These are phyloP conservation scores for Furnarius figulus DNA, from an alignment of 2,113 vertebrate genomes.

Conservation along the genomic window DNA sequence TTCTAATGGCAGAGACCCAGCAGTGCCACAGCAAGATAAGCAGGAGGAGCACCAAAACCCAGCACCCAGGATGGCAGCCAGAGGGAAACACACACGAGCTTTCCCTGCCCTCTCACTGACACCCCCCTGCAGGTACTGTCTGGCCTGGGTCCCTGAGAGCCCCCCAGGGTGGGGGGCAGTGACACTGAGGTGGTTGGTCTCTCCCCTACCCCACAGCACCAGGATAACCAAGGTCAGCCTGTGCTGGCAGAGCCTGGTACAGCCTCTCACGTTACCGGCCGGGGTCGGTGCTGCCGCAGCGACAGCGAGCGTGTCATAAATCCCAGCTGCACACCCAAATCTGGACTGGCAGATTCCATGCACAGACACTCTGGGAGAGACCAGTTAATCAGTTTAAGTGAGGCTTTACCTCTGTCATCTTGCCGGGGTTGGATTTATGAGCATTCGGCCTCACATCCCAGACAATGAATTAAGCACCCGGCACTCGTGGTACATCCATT, in stretches of 20 bases:
- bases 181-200: rapidly evolving
- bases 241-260: neutral
- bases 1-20: neutral
- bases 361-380: neutral
- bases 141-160: neutral
- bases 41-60: neutral
- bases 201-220: neutral
- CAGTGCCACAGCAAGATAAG: neutral
- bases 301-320: neutral
- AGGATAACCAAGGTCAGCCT: neutral
- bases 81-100: neutral
- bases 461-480: neutral
- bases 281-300: neutral
- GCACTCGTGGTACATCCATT: neutral
- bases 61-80: neutral
- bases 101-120: neutral
- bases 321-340: neutral
- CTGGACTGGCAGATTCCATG: neutral
- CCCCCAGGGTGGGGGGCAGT: neutral
- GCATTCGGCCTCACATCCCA: neutral
- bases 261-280: neutral
- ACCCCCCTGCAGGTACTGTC: rapidly evolving
- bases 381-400: conserved; percentile 32
- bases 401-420: conserved; percentile 16
- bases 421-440: conserved; percentile 21